Evolutionary conservation across 1,140 invertebrate species (phyloP).

Genomic region (Hypsibius dujardini): DNA sequence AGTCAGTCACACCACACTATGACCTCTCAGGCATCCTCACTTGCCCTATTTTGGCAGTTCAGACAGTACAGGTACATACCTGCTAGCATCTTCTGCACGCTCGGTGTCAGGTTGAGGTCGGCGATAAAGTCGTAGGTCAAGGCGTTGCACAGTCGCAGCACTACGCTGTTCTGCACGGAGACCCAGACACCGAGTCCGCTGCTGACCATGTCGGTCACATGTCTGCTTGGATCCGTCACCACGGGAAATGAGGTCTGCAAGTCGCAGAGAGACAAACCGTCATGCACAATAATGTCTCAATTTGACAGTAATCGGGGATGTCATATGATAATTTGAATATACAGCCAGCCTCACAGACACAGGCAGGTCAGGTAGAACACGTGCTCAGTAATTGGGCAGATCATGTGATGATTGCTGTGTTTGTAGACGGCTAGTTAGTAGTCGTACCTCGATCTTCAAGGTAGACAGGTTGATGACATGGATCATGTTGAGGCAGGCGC

Average conservation of each 20-base stretch:
- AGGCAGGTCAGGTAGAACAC: no score
- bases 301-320: no score
- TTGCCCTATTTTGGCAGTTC: conserved; percentile 12
- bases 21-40: no score
- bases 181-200: conserved; percentile 68
- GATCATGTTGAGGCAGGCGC: conserved; percentile 61
- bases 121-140: conserved; percentile 57
- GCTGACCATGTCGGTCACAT: conserved; percentile 60
- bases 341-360: no score
- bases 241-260: conserved; percentile 45
- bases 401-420: not conserved
- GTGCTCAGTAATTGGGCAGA: no score
- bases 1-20: no score
- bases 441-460: conserved; percentile 44
- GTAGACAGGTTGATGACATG: conserved; percentile 59
- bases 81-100: conserved; percentile 80
- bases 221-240: conserved; percentile 50
- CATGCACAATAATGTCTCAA: no score
- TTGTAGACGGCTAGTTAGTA: not conserved
- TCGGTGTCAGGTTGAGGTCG: conserved; percentile 71
- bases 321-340: no score
- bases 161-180: conserved; percentile 62
- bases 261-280: no score
- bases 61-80: conserved; percentile 38
- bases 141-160: conserved; percentile 56